These are phyloP conservation scores for Automeris io DNA, from an alignment of 2,888 invertebrate genomes.

Conservation along the genomic window DNA sequence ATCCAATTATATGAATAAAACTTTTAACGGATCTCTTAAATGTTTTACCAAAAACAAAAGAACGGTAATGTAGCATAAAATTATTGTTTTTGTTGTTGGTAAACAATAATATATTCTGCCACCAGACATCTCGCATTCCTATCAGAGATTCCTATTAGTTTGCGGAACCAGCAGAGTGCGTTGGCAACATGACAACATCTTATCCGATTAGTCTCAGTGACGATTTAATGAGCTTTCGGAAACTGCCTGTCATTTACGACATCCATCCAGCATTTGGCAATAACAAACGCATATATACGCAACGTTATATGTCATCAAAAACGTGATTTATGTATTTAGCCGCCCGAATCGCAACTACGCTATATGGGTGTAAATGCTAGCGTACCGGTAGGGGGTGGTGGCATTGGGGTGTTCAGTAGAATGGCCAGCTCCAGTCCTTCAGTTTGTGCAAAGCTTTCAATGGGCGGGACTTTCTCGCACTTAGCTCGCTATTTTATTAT, in stretches of 20 bases:
- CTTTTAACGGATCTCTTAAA: neutral
- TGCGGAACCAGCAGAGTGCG: conserved; percentile 16
- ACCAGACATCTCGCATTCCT: conserved; percentile 4
- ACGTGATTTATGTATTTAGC: too few relatives aligned
- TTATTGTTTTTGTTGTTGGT: too few relatives aligned
- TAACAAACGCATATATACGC: conserved; percentile 11
- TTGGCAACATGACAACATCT: conserved; percentile 27
- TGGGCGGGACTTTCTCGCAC: too few relatives aligned
- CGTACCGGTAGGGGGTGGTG: too few relatives aligned
- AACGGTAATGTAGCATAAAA: neutral
- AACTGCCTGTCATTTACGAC: conserved; percentile 17
- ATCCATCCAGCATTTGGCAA: conserved; percentile 21
- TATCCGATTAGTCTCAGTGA: conserved; percentile 19
- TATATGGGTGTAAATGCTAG: too few relatives aligned
- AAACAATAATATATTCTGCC: neutral
- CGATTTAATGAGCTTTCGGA: conserved; percentile 18
- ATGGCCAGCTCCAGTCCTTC: too few relatives aligned
- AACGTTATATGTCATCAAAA: neutral
- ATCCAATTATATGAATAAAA: neutral
- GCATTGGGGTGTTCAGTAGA: too few relatives aligned
- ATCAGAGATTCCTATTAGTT: conserved; percentile 10
- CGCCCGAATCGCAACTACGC: too few relatives aligned
- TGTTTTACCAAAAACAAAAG: neutral
- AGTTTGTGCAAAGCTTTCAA: too few relatives aligned
- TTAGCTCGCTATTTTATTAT: too few relatives aligned